phyloP scores from a whole-genome alignment of 2,797 vertebrate species.

The Pithecia hirsuta region DNA sequence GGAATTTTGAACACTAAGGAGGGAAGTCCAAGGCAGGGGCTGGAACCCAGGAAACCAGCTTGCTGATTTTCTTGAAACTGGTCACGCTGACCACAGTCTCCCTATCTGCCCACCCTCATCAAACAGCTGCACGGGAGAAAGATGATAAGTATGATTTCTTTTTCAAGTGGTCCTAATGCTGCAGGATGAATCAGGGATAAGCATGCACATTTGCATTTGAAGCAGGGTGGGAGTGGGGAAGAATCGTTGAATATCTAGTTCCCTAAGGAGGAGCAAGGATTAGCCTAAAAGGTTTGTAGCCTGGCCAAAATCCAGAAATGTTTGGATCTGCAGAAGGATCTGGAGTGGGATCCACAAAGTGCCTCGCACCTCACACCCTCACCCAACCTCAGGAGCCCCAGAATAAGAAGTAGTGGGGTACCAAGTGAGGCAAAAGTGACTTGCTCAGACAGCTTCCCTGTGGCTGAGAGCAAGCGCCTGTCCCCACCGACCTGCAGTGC shows the following conservation, averaged over 20 bases:
- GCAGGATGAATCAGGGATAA: constrained; percentile 40
- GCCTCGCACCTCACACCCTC: background rate
- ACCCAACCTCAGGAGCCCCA: background rate
- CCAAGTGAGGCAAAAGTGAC: background rate
- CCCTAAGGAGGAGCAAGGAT: background rate
- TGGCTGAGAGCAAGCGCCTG: background rate
- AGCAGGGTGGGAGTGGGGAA: background rate
- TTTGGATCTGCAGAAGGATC: background rate
- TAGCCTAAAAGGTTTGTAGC: constrained; percentile 9
- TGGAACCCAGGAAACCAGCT: background rate
- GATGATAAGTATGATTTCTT: constrained; percentile 43
- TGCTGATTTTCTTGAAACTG: background rate
- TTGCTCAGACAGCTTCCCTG: background rate
- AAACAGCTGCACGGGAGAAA: constrained; percentile 5
- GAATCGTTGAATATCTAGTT: background rate
- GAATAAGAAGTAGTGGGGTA: background rate
- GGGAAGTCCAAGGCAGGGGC: background rate
- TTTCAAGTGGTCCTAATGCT: constrained; percentile 37
- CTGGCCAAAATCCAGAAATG: constrained; percentile 7
- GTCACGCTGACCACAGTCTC: background rate
- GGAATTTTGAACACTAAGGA: constrained; percentile 28
- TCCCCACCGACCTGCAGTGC: constrained; percentile 17
- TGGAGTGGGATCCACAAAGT: background rate
- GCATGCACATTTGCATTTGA: constrained; percentile 11
- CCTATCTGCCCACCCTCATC: background rate